Base-by-base conservation (phyloP, 2,888 invertebrate genomes). In the Chymomyza fuscimana region DNA sequence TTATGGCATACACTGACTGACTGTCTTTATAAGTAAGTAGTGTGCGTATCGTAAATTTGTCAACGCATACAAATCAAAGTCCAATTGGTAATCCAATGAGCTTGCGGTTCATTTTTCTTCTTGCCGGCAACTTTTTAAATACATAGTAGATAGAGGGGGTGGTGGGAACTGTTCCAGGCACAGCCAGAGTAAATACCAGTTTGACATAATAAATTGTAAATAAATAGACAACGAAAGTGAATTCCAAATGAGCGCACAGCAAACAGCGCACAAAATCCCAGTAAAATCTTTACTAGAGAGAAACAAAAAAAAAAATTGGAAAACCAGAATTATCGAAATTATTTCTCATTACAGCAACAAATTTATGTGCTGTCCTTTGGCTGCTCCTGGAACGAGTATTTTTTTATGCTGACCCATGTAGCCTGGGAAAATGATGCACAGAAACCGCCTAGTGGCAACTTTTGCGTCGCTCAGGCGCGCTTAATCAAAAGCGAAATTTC, bases 151-250 rank as follows among this genome's bases (percentile, higher is more conserved):
- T 36, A 9, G 5, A 0, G 32, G 40, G 0, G 40, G 10, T 4
- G 40, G 32, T 46, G 25, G 54, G 5, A 19, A 19, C 54, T 22
- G 56, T 15, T 15, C 51, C 52, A 52, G 9, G 19, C 12, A 5
- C n/a, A 16, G 22, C 5, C n/a, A 3, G 22, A 25, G 16, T 25
- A 63, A 25, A 32, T 52, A 54, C 66, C 36, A 29, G 67, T 40
- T 58, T 51, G 74, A 74, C 74, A 78, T 86, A 80, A 84, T 86
- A 88, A 78, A 84, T 85, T 74, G 69, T 70, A 73, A 70, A 74
- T 74, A 79, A 76, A 74, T 76, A 78, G 77, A 82, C 87, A 88
- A 79, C 79, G 81, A 82, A 88, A 86, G 88, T 88, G 89, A 86
- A 88, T 88, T 76, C 73, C 79, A 79, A 78, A 85, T 88, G 87